These are phyloP conservation scores for Dasysyrphus tricinctus DNA, from an alignment of 2,888 invertebrate species.

Conservation along the genomic window DNA sequence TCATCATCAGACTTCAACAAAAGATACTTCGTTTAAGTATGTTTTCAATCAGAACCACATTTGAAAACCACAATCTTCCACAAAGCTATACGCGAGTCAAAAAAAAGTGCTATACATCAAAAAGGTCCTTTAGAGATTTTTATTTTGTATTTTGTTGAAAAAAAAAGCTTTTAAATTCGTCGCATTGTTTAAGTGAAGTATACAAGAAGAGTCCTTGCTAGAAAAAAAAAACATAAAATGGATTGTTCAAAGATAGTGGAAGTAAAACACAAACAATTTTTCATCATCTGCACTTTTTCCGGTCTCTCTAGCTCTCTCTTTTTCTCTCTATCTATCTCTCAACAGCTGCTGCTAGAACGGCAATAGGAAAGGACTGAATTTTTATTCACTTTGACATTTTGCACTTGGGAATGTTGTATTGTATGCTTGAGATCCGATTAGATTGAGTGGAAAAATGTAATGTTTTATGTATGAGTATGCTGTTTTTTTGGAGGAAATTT, in stretches of 20 bases:
- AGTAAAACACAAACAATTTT: constrained; percentile 49
- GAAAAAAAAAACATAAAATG: neutral
- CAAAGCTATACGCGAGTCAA: neutral
- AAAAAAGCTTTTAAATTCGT: constrained; percentile 54
- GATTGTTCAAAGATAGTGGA: constrained; percentile 23
- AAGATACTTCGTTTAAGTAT: neutral
- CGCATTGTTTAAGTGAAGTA: constrained; percentile 44
- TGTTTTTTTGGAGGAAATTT: neutral
- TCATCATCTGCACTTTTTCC: constrained; percentile 43
- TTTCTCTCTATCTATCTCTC: neutral
- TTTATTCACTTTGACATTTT: constrained; percentile 63
- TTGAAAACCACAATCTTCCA: constrained; percentile 12
- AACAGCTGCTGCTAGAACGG: neutral
- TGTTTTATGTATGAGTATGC: constrained; percentile 44
- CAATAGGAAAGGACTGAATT: constrained; percentile 45
- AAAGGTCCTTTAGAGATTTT: neutral
- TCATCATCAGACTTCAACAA: neutral
- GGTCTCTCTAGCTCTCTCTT: neutral
- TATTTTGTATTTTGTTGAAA: neutral
- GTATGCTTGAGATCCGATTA: constrained; percentile 54
- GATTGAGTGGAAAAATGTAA: constrained; percentile 62
- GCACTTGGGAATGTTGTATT: constrained; percentile 48
- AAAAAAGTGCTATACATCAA: neutral
- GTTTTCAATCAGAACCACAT: constrained; percentile 37
- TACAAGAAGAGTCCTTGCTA: constrained; percentile 8